Evolutionary conservation across 23 tunicate species (phyloP).

Genomic region (Styela plicata): DNA sequence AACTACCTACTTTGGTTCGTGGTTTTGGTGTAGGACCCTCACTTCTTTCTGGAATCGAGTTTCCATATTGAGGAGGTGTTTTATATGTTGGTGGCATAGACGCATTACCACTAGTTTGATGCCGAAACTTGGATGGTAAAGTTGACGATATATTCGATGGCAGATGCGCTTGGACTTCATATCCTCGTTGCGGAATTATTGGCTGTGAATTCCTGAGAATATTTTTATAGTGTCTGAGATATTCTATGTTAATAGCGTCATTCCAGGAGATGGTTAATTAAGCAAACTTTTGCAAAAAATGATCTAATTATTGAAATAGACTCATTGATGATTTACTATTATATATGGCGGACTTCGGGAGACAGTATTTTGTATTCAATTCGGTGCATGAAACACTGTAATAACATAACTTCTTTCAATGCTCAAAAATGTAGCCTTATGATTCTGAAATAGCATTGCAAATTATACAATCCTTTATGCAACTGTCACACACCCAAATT

Average conservation of each 20-base stretch:
- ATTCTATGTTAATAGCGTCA: no score
- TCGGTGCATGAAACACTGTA: background rate
- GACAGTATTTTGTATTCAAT: no score
- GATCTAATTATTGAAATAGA: no score
- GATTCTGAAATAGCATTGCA: no score
- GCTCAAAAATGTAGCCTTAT: background rate
- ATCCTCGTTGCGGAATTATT: background rate
- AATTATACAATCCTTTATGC: no score
- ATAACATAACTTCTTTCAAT: background rate
- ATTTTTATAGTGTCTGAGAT: no score
- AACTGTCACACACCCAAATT: no score
- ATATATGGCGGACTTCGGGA: no score
- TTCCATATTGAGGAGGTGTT: slow-evolving; percentile 1
- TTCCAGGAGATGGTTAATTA: no score
- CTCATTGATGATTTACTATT: no score
- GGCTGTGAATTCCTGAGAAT: background rate
- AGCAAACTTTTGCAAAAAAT: no score
- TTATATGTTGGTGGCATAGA: background rate
- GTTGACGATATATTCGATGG: background rate
- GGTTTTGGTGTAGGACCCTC: slow-evolving; percentile 24
- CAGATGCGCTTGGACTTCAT: slow-evolving; percentile 12
- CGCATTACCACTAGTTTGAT: background rate
- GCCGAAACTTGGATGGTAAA: background rate
- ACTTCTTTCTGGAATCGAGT: background rate
- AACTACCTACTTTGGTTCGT: background rate